Evolutionary conservation across 2,113 vertebrate species (phyloP), one percentile per base, ranked within the genome.

Genomic region (Pan troglodytes): DNA sequence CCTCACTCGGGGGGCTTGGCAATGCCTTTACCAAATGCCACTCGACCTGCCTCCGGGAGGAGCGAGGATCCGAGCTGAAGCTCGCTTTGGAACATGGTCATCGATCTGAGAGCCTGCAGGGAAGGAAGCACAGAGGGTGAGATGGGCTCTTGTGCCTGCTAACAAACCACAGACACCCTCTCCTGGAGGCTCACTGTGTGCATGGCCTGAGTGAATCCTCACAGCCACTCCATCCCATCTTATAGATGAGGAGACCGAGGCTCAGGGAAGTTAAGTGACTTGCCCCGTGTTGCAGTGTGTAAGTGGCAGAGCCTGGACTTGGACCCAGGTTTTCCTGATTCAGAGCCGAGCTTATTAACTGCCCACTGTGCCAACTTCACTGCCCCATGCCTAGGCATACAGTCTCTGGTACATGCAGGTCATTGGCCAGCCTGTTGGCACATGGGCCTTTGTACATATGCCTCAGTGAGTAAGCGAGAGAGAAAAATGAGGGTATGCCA

Each of bases 41-140:
- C 99, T 99, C 94, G 99, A 99, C 98, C 99, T 98, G 89, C 99
- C 99, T 96, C 99, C 99, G 20, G 99, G 99, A 87, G 99, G 99
- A 90, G 99, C 99, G 67, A 99, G 99, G 98, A 99, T 99, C 98
- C 99, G 98, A 78, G 99, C 99, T 1, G 99, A 99, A 88, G 99
- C 99, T 98, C 99, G 99, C 98, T 99, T 99, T 98, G 99, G 99
- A 98, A 99, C 97, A 27, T 99, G 99, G 98, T 99, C 99, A 89
- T 99, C 99, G 23, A 99, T 99, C 98, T 99, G 99, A 98, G 99
- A 98, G 97, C 99, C 99, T 99, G 98, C 2, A 12, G 83, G 87
- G 84, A 90, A 43, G 95, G 76, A 96, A 23, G 23, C 1, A 68
- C 25, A 82, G 61, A 59, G 82, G 43, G 73, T 94, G 18, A 82